Percentiles rank a stretch among this genome's conserved stretches.
Conservation (phyloP, 1,140 invertebrate species). For the Piezodorus guildinii region DNA sequence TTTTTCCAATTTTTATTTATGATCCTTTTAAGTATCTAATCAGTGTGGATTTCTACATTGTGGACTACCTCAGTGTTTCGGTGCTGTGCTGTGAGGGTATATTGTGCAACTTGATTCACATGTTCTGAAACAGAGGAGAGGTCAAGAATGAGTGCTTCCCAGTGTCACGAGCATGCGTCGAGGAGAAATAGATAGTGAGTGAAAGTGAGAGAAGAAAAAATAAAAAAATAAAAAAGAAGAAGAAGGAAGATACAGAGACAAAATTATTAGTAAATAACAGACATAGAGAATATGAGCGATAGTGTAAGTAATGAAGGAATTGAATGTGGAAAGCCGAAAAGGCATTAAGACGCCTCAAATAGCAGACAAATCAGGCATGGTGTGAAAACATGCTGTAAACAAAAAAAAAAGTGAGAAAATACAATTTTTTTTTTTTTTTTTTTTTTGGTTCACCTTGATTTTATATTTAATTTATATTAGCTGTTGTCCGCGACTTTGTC, state of each 20-base stretch:
- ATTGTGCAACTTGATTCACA: conserved; percentile 11
- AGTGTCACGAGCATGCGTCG: background rate
- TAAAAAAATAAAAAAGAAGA: background rate
- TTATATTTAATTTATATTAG: too few species aligned
- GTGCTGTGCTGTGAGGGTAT: conserved; percentile 13
- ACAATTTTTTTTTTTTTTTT: background rate
- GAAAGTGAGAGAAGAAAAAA: background rate
- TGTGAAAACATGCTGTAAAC: background rate
- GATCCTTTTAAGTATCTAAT: too few species aligned
- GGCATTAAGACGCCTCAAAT: background rate
- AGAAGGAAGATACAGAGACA: conserved; percentile 9
- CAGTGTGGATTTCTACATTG: conserved; percentile 14
- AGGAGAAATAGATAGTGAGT: background rate
- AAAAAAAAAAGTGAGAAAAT: background rate
- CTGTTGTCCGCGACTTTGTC: too few species aligned
- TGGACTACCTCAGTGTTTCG: conserved; percentile 3
- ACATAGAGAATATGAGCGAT: too few species aligned
- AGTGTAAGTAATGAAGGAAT: too few species aligned
- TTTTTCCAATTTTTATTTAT: too few species aligned
- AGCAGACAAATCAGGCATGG: conserved; percentile 7
- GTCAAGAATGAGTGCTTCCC: conserved; percentile 9
- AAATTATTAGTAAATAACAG: background rate
- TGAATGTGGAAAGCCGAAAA: background rate
- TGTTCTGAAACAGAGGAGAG: conserved; percentile 11
- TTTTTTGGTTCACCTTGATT: too few species aligned